Conservation (phyloP, 2,113 vertebrate genomes). For the Numenius arquata region DNA sequence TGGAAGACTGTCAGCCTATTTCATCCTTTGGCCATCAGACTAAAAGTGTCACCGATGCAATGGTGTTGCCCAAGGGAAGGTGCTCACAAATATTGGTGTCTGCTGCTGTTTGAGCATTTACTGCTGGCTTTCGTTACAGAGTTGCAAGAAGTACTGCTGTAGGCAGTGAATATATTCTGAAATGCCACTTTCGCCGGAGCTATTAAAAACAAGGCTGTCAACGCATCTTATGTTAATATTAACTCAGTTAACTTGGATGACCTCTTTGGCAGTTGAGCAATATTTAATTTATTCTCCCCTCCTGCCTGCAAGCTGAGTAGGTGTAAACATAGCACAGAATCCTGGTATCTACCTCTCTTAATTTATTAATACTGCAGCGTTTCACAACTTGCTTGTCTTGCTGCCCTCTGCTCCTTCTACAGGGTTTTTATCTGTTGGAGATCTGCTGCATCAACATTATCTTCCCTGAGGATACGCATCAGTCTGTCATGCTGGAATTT, state of each 20-base stretch:
- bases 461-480: not conserved
- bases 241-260: constrained; percentile 6
- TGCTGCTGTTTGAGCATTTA: not conserved
- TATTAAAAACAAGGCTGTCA: not conserved
- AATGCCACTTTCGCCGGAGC: not conserved
- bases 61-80: not conserved
- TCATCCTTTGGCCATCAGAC: not conserved
- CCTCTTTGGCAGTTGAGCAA: not conserved
- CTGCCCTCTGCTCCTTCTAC: not conserved
- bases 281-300: not conserved
- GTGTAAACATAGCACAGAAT: not conserved
- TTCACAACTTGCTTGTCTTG: not conserved
- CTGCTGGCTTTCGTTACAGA: not conserved
- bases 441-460: constrained; percentile 10
- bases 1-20: not conserved
- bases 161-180: not conserved
- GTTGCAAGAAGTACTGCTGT: not conserved
- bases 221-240: not conserved
- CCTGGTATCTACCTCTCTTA: not conserved
- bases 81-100: not conserved
- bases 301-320: not conserved
- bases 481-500: not conserved
- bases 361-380: not conserved
- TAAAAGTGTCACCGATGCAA: not conserved
- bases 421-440: not conserved